Conservation (phyloP, 1,140 invertebrate species). For the Ceratitis capitata region DNA sequence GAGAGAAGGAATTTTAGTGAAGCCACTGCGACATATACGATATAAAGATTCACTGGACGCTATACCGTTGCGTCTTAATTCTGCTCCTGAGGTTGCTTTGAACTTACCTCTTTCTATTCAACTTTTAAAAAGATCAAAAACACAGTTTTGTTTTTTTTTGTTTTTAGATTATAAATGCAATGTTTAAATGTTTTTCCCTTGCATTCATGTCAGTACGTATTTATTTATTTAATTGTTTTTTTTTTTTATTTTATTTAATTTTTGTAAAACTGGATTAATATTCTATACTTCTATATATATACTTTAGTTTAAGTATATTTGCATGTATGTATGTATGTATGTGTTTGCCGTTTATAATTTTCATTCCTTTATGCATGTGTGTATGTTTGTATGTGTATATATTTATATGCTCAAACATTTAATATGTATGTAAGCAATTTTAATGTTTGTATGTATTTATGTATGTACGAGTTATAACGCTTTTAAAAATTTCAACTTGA, state of each 20-base stretch:
- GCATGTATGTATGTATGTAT: not conserved
- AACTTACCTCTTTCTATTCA: too few relatives aligned
- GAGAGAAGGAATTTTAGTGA: too few relatives aligned
- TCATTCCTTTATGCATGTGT: too few relatives aligned
- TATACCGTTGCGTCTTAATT: too few relatives aligned
- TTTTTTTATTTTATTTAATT: slow-evolving; percentile 24
- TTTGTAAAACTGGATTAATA: slow-evolving; percentile 33
- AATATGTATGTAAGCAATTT: not conserved
- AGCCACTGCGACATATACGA: too few relatives aligned
- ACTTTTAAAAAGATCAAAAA: not conserved
- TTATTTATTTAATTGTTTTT: too few relatives aligned
- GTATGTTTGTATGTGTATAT: not conserved
- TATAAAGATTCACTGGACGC: too few relatives aligned
- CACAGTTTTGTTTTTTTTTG: not conserved
- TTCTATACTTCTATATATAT: not conserved
- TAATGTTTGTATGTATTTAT: not conserved
- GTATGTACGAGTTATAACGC: not conserved
- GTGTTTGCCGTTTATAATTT: not conserved
- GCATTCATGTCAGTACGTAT: not conserved
- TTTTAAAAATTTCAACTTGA: slow-evolving; percentile 16
- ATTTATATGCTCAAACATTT: not conserved
- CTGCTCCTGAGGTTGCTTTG: too few relatives aligned
- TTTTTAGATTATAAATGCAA: not conserved
- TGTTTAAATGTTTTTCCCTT: not conserved
- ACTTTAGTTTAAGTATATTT: not conserved